Evolutionary conservation across 2,797 vertebrate species (phyloP).

Genomic region (Miichthys miiuy): DNA sequence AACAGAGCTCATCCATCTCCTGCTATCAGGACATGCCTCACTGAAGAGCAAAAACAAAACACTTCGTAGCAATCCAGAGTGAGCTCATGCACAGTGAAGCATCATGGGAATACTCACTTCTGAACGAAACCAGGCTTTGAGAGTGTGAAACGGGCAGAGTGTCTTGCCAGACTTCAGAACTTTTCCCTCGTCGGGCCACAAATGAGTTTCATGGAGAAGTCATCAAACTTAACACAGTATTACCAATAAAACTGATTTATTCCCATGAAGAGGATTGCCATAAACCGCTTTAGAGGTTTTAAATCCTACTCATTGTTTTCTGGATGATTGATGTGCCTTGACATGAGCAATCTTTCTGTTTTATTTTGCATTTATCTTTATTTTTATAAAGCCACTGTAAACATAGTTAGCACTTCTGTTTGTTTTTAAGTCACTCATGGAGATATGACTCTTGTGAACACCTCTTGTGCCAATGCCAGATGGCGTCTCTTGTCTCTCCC

Average conservation of each 20-base stretch:
- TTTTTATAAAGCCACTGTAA: conserved; percentile 58
- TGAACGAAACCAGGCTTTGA: conserved; percentile 29
- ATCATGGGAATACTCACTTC: conserved; percentile 49
- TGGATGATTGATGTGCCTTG: conserved; percentile 52
- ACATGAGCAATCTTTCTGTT: conserved; percentile 49
- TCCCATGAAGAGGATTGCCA: conserved; percentile 22
- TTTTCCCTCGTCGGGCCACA: conserved; percentile 29
- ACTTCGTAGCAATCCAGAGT: conserved; percentile 33
- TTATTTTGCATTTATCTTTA: conserved; percentile 47
- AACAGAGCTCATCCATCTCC: conserved; percentile 60
- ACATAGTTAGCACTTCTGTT: conserved; percentile 54
- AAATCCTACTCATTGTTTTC: conserved; percentile 37
- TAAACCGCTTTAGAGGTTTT: conserved; percentile 44
- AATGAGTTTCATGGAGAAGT: conserved; percentile 47
- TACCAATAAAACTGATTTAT: conserved; percentile 50
- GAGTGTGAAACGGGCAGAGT: conserved; percentile 3
- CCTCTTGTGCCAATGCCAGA: conserved; percentile 45
- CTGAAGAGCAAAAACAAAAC: conserved; percentile 49
- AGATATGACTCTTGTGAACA: conserved; percentile 45
- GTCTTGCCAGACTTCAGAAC: conserved; percentile 18
- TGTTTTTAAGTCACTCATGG: conserved; percentile 47
- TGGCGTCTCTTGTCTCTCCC: conserved; percentile 34
- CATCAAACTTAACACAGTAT: conserved; percentile 24
- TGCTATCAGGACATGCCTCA: conserved; percentile 51
- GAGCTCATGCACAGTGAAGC: conserved; percentile 48